Evolutionary conservation across 92 coral and sea anemone species (phyloP).

Genomic region (Phenganax marumi): DNA sequence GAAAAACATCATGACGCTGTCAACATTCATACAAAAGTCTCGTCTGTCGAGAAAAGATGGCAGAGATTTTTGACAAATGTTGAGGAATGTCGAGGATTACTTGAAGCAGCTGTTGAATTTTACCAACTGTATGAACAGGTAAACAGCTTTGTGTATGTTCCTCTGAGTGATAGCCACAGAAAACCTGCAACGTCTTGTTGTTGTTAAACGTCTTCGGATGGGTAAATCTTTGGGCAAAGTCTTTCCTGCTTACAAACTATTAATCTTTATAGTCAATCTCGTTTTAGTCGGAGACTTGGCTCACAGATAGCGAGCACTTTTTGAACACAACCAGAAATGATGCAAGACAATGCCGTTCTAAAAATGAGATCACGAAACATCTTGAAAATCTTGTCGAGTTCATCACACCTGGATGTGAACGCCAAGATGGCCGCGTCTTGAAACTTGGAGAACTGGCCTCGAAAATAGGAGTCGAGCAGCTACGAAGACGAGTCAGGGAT

Average conservation of each 20-base stretch:
- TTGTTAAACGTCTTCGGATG: too few species aligned
- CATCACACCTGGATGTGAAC: slow-evolving; percentile 88
- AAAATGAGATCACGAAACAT: slow-evolving; percentile 80
- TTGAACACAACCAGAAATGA: slow-evolving; percentile 77
- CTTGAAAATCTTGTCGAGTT: slow-evolving; percentile 84
- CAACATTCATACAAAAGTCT: slow-evolving; percentile 69
- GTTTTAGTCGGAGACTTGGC: slow-evolving; percentile 83
- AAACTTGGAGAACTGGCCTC: slow-evolving; percentile 91
- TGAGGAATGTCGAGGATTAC: slow-evolving; percentile 88
- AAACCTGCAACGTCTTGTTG: too few species aligned
- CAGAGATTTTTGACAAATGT: slow-evolving; percentile 88
- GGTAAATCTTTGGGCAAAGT: too few species aligned
- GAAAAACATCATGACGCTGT: slow-evolving; percentile 85
- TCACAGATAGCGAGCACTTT: slow-evolving; percentile 95
- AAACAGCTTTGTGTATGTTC: neutral
- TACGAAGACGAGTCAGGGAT: slow-evolving; percentile 74
- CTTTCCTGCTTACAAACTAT: too few species aligned
- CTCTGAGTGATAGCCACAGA: neutral
- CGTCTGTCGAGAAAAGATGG: slow-evolving; percentile 92
- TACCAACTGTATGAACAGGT: slow-evolving; percentile 97
- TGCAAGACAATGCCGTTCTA: slow-evolving; percentile 80
- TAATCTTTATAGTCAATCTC: too few species aligned
- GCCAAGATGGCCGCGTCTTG: slow-evolving; percentile 82
- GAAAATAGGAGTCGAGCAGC: slow-evolving; percentile 74
- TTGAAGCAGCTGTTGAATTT: slow-evolving; percentile 90